Evolutionary conservation across 1,140 invertebrate genomes (phyloP).

Genomic region (Vollenhovia emeryi): DNA sequence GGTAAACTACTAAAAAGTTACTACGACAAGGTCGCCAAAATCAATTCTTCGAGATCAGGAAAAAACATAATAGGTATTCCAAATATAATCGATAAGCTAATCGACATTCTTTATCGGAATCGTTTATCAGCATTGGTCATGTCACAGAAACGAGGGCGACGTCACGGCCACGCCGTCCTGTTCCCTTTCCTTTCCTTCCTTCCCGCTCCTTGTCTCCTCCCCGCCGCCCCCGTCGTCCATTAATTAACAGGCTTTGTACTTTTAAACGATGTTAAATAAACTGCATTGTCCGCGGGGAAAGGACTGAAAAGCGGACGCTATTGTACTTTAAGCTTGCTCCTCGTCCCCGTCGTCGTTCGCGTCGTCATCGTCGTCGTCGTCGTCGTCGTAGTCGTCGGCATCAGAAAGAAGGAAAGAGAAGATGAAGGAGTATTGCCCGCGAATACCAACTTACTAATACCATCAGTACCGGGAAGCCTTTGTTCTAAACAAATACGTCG

Average conservation of each 20-base stretch:
- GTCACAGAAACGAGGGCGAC: conserved; percentile 64
- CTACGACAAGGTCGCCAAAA: too few species aligned
- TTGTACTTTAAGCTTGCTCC: conserved; percentile 81
- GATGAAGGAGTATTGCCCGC: conserved; percentile 74
- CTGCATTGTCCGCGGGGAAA: conserved; percentile 83
- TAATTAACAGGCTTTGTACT: conserved; percentile 86
- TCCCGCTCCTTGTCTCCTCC: conserved; percentile 54
- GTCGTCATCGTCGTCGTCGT: conserved; percentile 40
- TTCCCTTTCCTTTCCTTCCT: conserved; percentile 37
- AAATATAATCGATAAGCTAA: neutral
- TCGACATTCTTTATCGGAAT: conserved; percentile 35
- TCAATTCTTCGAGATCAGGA: neutral
- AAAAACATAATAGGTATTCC: neutral
- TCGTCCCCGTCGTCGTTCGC: conserved; percentile 49
- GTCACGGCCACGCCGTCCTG: conserved; percentile 64
- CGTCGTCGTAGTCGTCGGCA: too few species aligned
- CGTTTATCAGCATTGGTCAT: conserved; percentile 23
- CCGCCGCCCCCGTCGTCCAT: conserved; percentile 78
- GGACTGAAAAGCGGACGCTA: conserved; percentile 83
- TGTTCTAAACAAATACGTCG: conserved; percentile 84
- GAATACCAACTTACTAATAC: conserved; percentile 80
- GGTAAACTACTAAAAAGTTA: neutral
- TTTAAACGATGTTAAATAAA: conserved; percentile 86
- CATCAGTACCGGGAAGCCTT: conserved; percentile 73
- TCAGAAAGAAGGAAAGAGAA: conserved; percentile 76